Conservation (phyloP, 2,797 vertebrate species). For the Moxostoma hubbsi region DNA sequence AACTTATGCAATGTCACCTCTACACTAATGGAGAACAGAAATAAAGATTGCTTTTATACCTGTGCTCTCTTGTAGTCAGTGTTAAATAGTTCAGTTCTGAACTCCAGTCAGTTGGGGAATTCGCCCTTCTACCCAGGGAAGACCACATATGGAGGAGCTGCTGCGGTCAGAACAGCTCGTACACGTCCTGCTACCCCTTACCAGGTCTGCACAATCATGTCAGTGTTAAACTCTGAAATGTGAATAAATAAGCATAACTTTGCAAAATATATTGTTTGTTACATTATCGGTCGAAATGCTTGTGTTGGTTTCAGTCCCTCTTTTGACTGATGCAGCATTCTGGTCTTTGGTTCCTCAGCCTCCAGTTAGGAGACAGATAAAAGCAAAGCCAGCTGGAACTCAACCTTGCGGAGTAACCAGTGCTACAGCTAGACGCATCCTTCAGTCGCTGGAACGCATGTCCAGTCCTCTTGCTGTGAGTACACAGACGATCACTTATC, state of each 20-base stretch:
- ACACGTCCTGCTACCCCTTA: constrained; percentile 83
- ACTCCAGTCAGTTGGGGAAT: constrained; percentile 91
- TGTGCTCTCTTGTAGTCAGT: constrained; percentile 75
- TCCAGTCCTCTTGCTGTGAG: constrained; percentile 94
- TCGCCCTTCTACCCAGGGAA: constrained; percentile 98
- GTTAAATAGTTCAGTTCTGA: constrained; percentile 87
- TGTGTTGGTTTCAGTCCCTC: constrained; percentile 30
- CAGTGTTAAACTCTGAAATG: neutral
- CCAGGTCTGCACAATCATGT: constrained; percentile 78
- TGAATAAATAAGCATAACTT: neutral
- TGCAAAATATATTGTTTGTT: neutral
- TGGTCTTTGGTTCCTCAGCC: constrained; percentile 72
- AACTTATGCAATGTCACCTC: neutral
- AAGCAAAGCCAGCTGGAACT: constrained; percentile 87
- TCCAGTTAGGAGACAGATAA: constrained; percentile 91
- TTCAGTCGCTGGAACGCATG: constrained; percentile 97
- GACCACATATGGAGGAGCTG: constrained; percentile 93
- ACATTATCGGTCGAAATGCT: neutral
- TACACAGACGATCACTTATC: constrained; percentile 3
- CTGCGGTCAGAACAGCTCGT: constrained; percentile 80
- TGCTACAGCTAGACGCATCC: constrained; percentile 91
- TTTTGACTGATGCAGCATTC: neutral
- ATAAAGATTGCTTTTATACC: neutral
- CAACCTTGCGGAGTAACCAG: constrained; percentile 94
- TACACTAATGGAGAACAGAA: neutral